phyloP scores from a whole-genome alignment of 2,888 invertebrate species.

The Dastarcus helophoroides region DNA sequence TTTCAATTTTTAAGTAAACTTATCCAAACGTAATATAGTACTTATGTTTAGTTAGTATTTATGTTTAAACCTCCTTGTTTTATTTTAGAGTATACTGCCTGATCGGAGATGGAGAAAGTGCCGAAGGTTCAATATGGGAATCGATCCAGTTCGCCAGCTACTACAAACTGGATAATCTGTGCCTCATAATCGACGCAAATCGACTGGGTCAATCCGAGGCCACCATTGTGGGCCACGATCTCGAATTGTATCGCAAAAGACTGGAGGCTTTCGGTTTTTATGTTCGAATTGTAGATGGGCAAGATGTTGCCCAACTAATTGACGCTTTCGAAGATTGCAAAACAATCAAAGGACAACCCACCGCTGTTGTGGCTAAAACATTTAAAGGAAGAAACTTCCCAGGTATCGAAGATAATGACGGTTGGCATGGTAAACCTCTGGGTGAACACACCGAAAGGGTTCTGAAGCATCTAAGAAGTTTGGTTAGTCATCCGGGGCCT shows the following conservation, averaged over 20 bases:
- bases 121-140: conserved; percentile 98
- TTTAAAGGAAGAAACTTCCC: conserved; percentile 85
- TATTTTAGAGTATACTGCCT: conserved; percentile 75
- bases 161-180: conserved; percentile 92
- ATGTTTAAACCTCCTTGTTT: conserved; percentile 29
- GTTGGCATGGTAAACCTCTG: conserved; percentile 97
- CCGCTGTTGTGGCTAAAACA: conserved; percentile 90
- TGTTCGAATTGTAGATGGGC: conserved; percentile 88
- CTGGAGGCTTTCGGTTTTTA: conserved; percentile 85
- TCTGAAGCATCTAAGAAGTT: conserved; percentile 49
- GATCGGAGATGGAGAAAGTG: conserved; percentile 95
- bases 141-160: conserved; percentile 87
- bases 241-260: conserved; percentile 70
- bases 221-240: conserved; percentile 83
- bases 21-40: too few species aligned
- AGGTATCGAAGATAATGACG: conserved; percentile 80
- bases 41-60: too few species aligned
- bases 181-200: conserved; percentile 93
- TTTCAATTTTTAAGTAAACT: too few species aligned
- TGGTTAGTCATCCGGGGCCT: conserved; percentile 55
- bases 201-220: conserved; percentile 94
- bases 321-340: conserved; percentile 78
- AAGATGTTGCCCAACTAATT: conserved; percentile 80
- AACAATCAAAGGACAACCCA: conserved; percentile 65
- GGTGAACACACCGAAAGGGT: conserved; percentile 67